Evolutionary conservation across 1,140 invertebrate genomes (phyloP).

Genomic region (Mycetomoellerius zeteki): DNA sequence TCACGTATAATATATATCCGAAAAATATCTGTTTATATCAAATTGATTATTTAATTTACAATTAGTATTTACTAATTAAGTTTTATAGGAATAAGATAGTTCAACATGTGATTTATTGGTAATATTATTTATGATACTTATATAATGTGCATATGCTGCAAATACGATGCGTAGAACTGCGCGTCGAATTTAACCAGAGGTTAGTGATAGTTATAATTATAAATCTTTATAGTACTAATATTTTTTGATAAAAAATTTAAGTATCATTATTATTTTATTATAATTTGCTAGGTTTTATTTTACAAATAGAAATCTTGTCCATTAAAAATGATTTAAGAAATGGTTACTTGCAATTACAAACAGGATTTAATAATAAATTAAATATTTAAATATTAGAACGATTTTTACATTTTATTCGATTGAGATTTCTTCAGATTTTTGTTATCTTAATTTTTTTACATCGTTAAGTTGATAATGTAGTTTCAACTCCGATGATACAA

Average conservation of each 20-base stretch:
- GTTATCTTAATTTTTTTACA: not conserved
- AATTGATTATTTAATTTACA: not conserved
- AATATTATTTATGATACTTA: constrained; percentile 12
- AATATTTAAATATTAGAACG: constrained; percentile 9
- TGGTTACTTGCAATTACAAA: not conserved
- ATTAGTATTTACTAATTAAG: constrained; percentile 16
- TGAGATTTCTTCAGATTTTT: not conserved
- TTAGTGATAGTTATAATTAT: constrained; percentile 8
- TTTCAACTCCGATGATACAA: constrained; percentile 40
- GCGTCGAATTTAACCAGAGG: not conserved
- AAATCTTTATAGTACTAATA: not conserved
- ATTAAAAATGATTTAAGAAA: not conserved
- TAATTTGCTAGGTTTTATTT: not conserved
- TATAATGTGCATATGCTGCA: constrained; percentile 7
- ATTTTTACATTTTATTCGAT: not conserved
- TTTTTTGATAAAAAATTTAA: not conserved
- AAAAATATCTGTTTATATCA: not conserved
- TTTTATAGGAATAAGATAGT: not conserved
- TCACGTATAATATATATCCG: not conserved
- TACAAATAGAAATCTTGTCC: not conserved
- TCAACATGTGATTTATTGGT: not conserved
- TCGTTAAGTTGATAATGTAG: constrained; percentile 30
- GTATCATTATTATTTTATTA: not conserved
- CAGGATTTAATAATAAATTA: not conserved
- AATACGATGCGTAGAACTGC: not conserved